These are phyloP conservation scores for Venustaconcha ellipsiformis DNA, from an alignment of 1,140 invertebrate species.

Conservation along the genomic window DNA sequence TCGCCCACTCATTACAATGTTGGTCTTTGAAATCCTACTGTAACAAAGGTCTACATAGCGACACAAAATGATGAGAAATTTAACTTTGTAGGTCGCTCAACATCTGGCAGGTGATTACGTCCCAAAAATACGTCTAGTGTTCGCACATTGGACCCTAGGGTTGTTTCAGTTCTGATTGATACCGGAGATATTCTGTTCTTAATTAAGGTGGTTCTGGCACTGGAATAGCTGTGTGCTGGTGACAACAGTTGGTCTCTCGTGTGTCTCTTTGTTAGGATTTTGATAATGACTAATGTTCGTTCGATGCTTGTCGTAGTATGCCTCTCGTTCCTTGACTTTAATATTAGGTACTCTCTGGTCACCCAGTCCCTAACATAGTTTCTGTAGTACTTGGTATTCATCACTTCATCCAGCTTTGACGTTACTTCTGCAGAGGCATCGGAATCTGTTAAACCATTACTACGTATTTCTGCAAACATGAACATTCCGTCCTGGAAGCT, in stretches of 20 bases:
- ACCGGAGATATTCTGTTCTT: not conserved
- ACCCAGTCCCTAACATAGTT: not conserved
- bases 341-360: not conserved
- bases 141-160: conserved; percentile 9
- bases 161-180: not conserved
- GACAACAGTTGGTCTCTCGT: not conserved
- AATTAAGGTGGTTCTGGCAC: not conserved
- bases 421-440: not conserved
- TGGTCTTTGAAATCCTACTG: no score
- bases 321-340: conserved; percentile 12
- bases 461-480: conserved; percentile 25
- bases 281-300: conserved; percentile 17
- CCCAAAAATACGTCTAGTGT: conserved; percentile 27
- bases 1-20: no score
- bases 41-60: no score
- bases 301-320: not conserved
- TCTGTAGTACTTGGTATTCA: not conserved
- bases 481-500: conserved; percentile 16
- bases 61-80: no score
- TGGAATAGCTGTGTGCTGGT: conserved; percentile 18
- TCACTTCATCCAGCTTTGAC: not conserved
- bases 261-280: conserved; percentile 27
- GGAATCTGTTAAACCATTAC: not conserved
- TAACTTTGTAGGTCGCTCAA: not conserved
- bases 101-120: not conserved